A percentile compares a stretch with the other conserved stretches of the same genome.
Conservation (phyloP, 2,888 invertebrate species). For the Cancer borealis region DNA sequence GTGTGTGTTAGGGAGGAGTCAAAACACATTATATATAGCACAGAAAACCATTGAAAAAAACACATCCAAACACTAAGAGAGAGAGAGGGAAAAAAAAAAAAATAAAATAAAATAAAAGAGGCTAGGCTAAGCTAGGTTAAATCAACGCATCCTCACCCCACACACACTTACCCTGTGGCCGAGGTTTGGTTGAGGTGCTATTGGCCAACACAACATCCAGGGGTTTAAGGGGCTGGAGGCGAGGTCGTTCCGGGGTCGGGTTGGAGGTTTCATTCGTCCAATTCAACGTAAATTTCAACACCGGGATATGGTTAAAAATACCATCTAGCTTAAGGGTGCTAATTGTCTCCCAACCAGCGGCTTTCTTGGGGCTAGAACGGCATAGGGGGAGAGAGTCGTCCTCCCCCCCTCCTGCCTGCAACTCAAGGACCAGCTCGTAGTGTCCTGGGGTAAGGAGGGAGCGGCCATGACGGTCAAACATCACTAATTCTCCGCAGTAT, state of each 20-base stretch:
- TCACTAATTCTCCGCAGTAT: conserved; percentile 85
- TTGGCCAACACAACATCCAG: conserved; percentile 74
- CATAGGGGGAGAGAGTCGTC: conserved; percentile 80
- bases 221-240: conserved; percentile 71
- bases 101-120: not conserved
- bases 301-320: conserved; percentile 82
- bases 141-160: no score
- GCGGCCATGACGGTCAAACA: conserved; percentile 93
- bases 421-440: conserved; percentile 89
- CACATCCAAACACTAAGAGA: not conserved
- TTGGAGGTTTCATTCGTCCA: conserved; percentile 85
- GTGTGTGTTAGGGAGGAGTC: not conserved
- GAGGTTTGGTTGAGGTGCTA: conserved; percentile 74
- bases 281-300: conserved; percentile 90
- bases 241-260: conserved; percentile 61
- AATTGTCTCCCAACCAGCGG: conserved; percentile 87
- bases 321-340: conserved; percentile 82
- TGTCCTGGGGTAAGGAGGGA: conserved; percentile 93
- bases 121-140: no score
- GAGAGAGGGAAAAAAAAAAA: not conserved
- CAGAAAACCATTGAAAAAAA: not conserved
- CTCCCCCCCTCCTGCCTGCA: conserved; percentile 77
- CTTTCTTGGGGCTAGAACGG: conserved; percentile 85
- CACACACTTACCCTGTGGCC: conserved; percentile 72
- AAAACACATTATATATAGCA: not conserved